Evolutionary conservation across 2,113 vertebrate genomes (phyloP), one percentile per base, ranked within the genome.

Genomic region (Pholis gunnellus): DNA sequence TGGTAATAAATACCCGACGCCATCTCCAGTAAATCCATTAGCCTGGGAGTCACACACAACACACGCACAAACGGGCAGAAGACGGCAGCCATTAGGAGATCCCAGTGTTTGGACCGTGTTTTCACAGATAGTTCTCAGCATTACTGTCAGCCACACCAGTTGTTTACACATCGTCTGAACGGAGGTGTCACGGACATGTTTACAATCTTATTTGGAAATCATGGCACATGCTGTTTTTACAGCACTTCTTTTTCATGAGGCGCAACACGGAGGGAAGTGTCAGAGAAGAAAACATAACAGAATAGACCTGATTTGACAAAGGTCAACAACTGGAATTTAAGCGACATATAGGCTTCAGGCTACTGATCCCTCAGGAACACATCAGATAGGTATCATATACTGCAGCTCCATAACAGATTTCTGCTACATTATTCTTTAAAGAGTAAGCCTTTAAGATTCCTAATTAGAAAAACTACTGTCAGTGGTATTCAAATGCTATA

Each of bases 1-100:
- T 94, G 93, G 94, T 95, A 94, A 95, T 95, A 95, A 95, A 96
- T 95, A 95, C 93, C 90, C 86, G 56, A 92, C 88, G 81, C 91
- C 91, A 95, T 95, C 94, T 94, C 92, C 88, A 92, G 92, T 94
- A 95, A 95, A 95, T 96, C 94, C 95, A 96, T 96, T 95, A 95
- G 92, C 83, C 90, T 88, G 80, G 82, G 76, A 94, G 90, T 94
- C 88, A 90, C 36, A 70, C 76, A 81, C 84, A 75, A 61, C 59
- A 27, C 42, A 66, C 73, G 78, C 84, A 81, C 46, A 72, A 57
- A 67, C 42, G 60, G 75, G 61, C 81, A 72, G 71, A 52, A 60
- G 68, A 82, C 27, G 13, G 25, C 79, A 78, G 78, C 70, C 85
- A 69, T 67, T 82, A 65, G 44, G 44, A 82, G 66, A 79, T 76